These are phyloP conservation scores for Himalopsyche tibetana DNA, from an alignment of 2,888 invertebrate species.

Conservation along the genomic window DNA sequence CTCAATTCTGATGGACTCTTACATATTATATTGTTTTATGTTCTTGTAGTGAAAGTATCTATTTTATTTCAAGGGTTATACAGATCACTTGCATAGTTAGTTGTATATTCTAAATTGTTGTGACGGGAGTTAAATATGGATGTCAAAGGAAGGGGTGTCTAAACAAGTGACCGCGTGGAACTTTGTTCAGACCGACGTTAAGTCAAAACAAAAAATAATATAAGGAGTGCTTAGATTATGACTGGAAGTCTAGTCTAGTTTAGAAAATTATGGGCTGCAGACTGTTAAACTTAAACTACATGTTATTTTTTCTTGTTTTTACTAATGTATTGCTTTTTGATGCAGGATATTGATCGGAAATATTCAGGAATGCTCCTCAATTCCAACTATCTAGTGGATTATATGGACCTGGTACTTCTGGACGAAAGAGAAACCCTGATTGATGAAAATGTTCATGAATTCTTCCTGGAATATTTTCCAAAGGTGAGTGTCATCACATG, in stretches of 20 bases:
- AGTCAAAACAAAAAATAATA: not conserved
- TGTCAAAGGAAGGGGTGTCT: not conserved
- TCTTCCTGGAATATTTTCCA: slow-evolving; percentile 92
- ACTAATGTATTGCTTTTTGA: slow-evolving; percentile 64
- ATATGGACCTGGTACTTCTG: slow-evolving; percentile 91
- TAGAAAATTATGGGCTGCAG: too few species aligned
- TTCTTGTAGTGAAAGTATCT: not conserved
- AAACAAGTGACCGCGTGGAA: not conserved
- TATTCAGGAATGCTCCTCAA: slow-evolving; percentile 88
- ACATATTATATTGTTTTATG: too few species aligned
- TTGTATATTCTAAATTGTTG: too few species aligned
- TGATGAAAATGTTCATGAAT: slow-evolving; percentile 90
- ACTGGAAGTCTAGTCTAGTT: too few species aligned
- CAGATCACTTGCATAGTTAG: too few species aligned
- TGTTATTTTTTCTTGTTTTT: not conserved
- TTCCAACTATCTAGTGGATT: slow-evolving; percentile 91
- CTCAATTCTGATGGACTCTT: too few species aligned
- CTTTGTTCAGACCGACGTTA: too few species aligned
- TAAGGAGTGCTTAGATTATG: not conserved
- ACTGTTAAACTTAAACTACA: too few species aligned
- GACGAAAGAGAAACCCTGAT: slow-evolving; percentile 92
- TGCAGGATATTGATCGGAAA: slow-evolving; percentile 85
- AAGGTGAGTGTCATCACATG: slow-evolving; percentile 78
- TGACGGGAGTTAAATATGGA: too few species aligned
- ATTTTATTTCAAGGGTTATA: not conserved